These are phyloP conservation scores for Psilopsiagon aurifrons DNA, from an alignment of 2,113 vertebrate genomes.

Conservation along the genomic window DNA sequence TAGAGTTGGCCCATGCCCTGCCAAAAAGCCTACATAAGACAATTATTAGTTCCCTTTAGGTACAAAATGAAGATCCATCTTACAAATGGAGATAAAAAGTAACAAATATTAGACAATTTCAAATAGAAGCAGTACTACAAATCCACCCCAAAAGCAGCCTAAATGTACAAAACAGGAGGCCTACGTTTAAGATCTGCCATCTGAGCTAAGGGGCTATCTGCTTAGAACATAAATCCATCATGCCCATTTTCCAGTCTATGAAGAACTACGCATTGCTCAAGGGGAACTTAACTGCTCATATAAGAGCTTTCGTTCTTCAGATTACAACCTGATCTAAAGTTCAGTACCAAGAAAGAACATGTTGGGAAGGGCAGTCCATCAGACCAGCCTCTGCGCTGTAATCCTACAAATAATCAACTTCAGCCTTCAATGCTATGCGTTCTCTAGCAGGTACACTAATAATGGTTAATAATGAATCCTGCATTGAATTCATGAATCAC, in stretches of 20 bases:
- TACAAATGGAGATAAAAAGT: background rate
- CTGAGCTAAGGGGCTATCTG: background rate
- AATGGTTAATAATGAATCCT: background rate
- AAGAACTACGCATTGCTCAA: background rate
- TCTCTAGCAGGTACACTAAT: background rate
- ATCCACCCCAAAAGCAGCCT: background rate
- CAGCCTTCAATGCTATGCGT: background rate
- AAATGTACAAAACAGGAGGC: background rate
- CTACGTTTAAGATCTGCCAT: background rate
- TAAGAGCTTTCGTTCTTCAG: background rate
- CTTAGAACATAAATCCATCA: background rate
- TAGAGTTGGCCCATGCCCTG: background rate
- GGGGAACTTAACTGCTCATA: background rate
- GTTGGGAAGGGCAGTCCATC: background rate
- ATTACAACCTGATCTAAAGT: background rate
- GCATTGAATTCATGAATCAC: background rate
- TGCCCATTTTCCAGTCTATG: background rate
- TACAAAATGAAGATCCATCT: background rate
- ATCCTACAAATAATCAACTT: background rate
- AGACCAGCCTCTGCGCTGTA: background rate
- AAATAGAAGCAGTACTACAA: background rate
- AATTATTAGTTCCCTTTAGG: background rate
- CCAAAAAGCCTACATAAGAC: background rate
- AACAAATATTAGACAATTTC: background rate
- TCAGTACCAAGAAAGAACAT: background rate